Evolutionary conservation across 2,113 vertebrate genomes (phyloP).

Genomic region (Spheniscus mendiculus): DNA sequence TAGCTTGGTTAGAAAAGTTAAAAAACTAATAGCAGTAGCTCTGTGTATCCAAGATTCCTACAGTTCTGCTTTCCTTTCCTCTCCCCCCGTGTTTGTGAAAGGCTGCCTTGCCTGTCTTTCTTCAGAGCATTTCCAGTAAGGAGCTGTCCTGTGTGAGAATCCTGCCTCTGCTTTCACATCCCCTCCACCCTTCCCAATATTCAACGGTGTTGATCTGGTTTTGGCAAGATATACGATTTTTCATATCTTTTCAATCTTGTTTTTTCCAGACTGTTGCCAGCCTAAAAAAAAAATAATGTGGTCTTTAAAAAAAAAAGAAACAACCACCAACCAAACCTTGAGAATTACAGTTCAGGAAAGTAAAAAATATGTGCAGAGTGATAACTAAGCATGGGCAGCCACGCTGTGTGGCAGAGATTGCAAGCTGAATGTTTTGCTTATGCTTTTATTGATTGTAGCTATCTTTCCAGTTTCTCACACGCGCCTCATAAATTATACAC

Average conservation of each 20-base stretch:
- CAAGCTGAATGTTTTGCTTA: slow-evolving; percentile 3
- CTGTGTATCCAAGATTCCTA: background rate
- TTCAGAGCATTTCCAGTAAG: background rate
- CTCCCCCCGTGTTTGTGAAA: background rate
- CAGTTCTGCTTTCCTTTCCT: background rate
- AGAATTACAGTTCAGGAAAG: background rate
- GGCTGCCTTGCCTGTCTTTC: background rate
- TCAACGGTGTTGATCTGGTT: background rate
- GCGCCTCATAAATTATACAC: background rate
- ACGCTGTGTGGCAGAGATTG: background rate
- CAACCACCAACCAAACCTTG: background rate
- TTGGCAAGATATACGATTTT: background rate
- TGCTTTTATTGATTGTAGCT: background rate
- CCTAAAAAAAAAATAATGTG: background rate
- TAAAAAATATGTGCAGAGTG: background rate
- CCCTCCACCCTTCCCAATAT: background rate
- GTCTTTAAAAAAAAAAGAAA: background rate
- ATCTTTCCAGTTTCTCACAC: slow-evolving; percentile 10
- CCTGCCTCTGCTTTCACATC: background rate
- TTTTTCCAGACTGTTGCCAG: background rate
- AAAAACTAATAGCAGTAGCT: background rate
- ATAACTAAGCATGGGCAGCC: slow-evolving; percentile 4
- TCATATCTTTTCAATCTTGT: background rate
- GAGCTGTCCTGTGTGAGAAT: background rate
- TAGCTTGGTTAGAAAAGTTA: background rate